Conservation (phyloP, 2,888 invertebrate species). For the Xanthostigma xanthostigma region DNA sequence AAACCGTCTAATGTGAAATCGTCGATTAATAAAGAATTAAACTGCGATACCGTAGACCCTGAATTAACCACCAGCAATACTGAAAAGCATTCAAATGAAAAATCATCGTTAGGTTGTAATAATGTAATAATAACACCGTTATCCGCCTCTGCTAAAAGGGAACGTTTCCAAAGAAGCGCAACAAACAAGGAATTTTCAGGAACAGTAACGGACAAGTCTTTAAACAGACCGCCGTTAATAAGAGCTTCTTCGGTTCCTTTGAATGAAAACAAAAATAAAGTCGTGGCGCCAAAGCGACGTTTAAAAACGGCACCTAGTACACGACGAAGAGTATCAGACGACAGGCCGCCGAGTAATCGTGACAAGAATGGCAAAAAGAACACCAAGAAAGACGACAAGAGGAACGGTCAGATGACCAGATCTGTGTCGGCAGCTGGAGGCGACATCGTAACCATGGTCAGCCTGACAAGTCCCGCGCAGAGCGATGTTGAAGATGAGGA, state of each 20-base stretch:
- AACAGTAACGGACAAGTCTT: slow-evolving; percentile 13
- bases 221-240: slow-evolving; percentile 20
- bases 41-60: no score
- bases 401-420: slow-evolving; percentile 8
- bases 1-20: slow-evolving; percentile 4
- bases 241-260: slow-evolving; percentile 23
- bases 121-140: slow-evolving; percentile 22
- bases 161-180: slow-evolving; percentile 25
- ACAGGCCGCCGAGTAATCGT: background rate
- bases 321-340: background rate
- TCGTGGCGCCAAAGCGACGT: slow-evolving; percentile 21
- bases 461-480: slow-evolving; percentile 46
- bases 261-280: slow-evolving; percentile 14
- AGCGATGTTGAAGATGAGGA: slow-evolving; percentile 43
- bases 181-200: slow-evolving; percentile 23
- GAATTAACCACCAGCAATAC: no score
- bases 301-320: slow-evolving; percentile 14
- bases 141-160: slow-evolving; percentile 23
- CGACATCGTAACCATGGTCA: slow-evolving; percentile 49
- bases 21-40: slow-evolving; percentile 2
- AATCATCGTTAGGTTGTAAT: slow-evolving; percentile 12
- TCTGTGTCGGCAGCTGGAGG: slow-evolving; percentile 19
- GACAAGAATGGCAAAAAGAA: slow-evolving; percentile 10
- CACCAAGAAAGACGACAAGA: slow-evolving; percentile 14
- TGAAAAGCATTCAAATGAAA: background rate